Base-by-base conservation (phyloP, 2,888 invertebrate genomes). In the Lepidochitona cinerea region DNA sequence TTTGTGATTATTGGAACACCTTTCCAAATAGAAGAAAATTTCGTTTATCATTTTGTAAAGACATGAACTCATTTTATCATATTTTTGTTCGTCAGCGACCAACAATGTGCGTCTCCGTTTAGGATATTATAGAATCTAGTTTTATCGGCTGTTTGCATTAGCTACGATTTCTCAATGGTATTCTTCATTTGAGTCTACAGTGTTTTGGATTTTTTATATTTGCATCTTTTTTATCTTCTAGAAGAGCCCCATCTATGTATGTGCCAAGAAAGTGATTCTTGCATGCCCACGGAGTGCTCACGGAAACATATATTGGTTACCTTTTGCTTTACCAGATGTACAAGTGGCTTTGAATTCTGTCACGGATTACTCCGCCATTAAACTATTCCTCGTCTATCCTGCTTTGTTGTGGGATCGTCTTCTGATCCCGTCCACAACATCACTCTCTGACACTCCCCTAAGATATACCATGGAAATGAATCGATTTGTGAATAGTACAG, bases 191-290 rank as follows among this genome's bases (percentile, higher is more conserved):
- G n/a, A n/a, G n/a, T n/a, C n/a, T n/a, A n/a, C n/a, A n/a, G n/a
- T n/a, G n/a, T n/a, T n/a, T n/a, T n/a, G n/a, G n/a, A n/a, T n/a
- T n/a, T n/a, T n/a, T n/a, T n/a, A n/a, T n/a, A n/a, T n/a, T n/a
- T n/a, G n/a, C n/a, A n/a, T n/a, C n/a, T n/a, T n/a, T n/a, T n/a
- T n/a, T n/a, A 7, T 7, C 49, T 18, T 49, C 49, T 23, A 49
- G 49, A 49, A n/a, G 23, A 49, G 29, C 23, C 59, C 59, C 4
- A 59, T 14, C 2, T 26, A 23, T 32, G 35, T n/a, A 12, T 76
- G 76, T 64, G 76, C 76, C 12, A 70, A 67, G 35, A 72, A 74
- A 41, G 74, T 76, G 12, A 59, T 76, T 29, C 68, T 76, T 0
- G 76, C 76, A 0, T 65, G 72, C 12, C 72, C 74, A n/a, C 53